phyloP scores from a whole-genome alignment of 2,113 vertebrate species.

The Phrynosoma blainvillii region DNA sequence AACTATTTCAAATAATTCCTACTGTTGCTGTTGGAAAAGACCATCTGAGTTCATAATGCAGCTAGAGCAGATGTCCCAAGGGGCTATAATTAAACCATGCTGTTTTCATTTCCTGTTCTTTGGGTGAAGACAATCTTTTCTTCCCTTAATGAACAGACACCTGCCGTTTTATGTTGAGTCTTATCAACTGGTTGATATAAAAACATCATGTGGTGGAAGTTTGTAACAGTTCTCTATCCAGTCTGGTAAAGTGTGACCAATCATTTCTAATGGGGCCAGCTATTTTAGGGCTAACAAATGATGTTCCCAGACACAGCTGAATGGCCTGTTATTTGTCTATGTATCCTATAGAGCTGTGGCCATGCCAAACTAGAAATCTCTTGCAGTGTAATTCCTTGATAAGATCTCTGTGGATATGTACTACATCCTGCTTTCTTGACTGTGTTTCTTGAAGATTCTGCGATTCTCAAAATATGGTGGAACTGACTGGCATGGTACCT shows the following conservation, averaged over 20 bases:
- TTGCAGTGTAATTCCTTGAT: no score
- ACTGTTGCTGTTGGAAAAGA: constrained; percentile 55
- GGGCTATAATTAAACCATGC: constrained; percentile 66
- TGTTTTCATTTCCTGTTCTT: constrained; percentile 62
- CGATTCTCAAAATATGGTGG: no score
- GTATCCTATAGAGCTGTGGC: neutral
- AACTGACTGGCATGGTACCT: no score
- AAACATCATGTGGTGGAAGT: constrained; percentile 58
- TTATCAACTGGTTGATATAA: constrained; percentile 67
- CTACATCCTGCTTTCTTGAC: no score
- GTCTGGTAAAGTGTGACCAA: constrained; percentile 53
- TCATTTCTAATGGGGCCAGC: constrained; percentile 56
- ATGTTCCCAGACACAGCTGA: neutral
- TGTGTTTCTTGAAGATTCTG: no score
- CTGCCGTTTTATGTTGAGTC: constrained; percentile 55
- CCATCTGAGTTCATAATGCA: constrained; percentile 46
- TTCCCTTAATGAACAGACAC: constrained; percentile 65
- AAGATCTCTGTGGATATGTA: no score
- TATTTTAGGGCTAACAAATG: constrained; percentile 13
- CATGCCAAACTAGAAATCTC: no score
- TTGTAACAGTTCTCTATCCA: constrained; percentile 54
- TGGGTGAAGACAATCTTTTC: constrained; percentile 67
- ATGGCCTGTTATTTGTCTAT: neutral
- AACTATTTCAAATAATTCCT: constrained; percentile 56
- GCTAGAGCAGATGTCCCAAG: constrained; percentile 59